A percentile compares a stretch with the other conserved stretches of the same genome.
These are phyloP conservation scores for Agapostemon virescens DNA, from an alignment of 2,888 invertebrate species.

Conservation along the genomic window DNA sequence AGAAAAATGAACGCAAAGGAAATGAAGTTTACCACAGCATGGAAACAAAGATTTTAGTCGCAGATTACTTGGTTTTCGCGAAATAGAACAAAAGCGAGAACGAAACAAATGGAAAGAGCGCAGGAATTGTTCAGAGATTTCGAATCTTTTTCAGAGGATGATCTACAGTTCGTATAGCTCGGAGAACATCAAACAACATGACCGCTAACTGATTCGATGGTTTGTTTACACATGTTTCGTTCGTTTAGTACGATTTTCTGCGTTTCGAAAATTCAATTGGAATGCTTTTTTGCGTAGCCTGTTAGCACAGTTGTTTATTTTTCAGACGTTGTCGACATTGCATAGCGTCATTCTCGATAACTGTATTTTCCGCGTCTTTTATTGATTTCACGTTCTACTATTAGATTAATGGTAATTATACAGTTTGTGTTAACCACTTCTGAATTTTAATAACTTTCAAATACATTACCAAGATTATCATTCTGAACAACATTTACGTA, in stretches of 20 bases:
- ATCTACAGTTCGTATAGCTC: background rate
- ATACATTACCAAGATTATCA: no score
- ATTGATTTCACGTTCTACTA: background rate
- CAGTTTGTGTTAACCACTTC: no score
- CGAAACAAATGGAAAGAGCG: background rate
- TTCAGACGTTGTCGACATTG: background rate
- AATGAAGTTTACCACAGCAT: background rate
- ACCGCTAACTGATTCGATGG: conserved; percentile 23
- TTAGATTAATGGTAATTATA: no score
- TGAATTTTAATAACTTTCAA: no score
- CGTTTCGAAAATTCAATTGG: conserved; percentile 1
- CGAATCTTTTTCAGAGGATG: conserved; percentile 16
- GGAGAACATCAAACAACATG: conserved; percentile 16
- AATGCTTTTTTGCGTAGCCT: background rate
- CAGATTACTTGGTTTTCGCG: conserved; percentile 29
- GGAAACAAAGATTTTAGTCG: conserved; percentile 15
- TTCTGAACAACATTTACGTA: no score
- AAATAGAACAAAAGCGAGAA: conserved; percentile 1
- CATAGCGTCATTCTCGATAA: background rate
- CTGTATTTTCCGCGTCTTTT: background rate
- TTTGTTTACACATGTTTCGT: conserved; percentile 9
- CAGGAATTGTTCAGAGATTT: conserved; percentile 25
- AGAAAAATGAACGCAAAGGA: conserved; percentile 24
- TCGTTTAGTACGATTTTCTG: conserved; percentile 19
- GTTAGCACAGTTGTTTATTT: background rate